Evolutionary conservation across 1,140 invertebrate species (phyloP).

Genomic region (Papilio aristodemus): DNA sequence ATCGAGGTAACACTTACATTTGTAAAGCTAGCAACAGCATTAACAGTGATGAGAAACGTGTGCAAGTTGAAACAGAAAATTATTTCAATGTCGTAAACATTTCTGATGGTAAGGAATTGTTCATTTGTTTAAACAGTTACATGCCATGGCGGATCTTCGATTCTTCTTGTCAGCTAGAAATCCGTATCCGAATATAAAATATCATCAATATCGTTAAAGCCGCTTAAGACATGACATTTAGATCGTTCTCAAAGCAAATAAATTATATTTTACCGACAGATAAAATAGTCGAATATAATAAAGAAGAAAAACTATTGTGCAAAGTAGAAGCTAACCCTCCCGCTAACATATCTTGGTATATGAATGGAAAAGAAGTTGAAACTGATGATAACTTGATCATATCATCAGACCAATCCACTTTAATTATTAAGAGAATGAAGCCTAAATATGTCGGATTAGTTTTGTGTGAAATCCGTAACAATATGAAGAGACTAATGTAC

Average conservation of each 20-base stretch:
- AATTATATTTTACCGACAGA: slow-evolving; percentile 29
- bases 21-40: slow-evolving; percentile 39
- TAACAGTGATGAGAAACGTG: slow-evolving; percentile 15
- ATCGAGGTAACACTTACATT: slow-evolving; percentile 36
- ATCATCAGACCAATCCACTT: slow-evolving; percentile 32
- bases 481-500: slow-evolving; percentile 17
- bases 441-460: slow-evolving; percentile 30
- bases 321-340: slow-evolving; percentile 39
- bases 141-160: too few relatives aligned
- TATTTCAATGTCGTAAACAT: slow-evolving; percentile 33
- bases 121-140: background rate
- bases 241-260: too few relatives aligned
- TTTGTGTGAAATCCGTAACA: slow-evolving; percentile 38
- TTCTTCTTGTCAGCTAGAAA: too few relatives aligned
- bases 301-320: slow-evolving; percentile 37
- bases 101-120: slow-evolving; percentile 36
- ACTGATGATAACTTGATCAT: slow-evolving; percentile 21
- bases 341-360: slow-evolving; percentile 38
- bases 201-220: too few relatives aligned
- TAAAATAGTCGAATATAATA: slow-evolving; percentile 35
- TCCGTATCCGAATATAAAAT: too few relatives aligned
- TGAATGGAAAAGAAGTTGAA: slow-evolving; percentile 28
- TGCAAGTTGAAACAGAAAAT: slow-evolving; percentile 34
- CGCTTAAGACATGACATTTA: too few relatives aligned
- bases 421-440: slow-evolving; percentile 39